phyloP scores from a whole-genome alignment of 2,113 vertebrate species.

The Bufo gargarizans region DNA sequence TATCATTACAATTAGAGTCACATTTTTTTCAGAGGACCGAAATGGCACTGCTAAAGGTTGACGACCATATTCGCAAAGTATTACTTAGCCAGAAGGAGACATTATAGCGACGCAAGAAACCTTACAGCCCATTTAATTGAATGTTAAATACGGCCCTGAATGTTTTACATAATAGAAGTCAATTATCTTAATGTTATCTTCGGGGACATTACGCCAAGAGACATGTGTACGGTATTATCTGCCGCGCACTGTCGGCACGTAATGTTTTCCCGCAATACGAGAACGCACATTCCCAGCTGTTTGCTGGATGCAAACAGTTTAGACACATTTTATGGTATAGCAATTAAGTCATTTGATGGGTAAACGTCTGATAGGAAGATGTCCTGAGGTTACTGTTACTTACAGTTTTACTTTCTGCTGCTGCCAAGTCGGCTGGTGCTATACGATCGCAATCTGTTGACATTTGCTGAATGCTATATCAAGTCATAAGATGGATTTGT shows the following conservation, averaged over 20 bases:
- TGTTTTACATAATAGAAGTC: conserved; percentile 49
- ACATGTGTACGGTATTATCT: conserved; percentile 37
- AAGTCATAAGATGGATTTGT: conserved; percentile 3
- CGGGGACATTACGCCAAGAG: conserved; percentile 13
- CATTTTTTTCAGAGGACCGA: conserved; percentile 3
- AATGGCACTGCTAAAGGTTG: conserved; percentile 35
- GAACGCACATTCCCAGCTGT: conserved; percentile 38
- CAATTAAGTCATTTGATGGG: conserved; percentile 50
- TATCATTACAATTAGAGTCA: neutral
- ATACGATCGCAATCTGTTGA: conserved; percentile 37
- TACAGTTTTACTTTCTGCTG: conserved; percentile 41
- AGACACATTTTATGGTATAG: conserved; percentile 34
- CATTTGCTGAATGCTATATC: conserved; percentile 40
- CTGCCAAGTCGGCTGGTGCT: conserved; percentile 10
- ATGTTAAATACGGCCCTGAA: conserved; percentile 39
- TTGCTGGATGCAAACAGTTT: conserved; percentile 26
- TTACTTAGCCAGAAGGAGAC: neutral
- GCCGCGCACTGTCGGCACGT: neutral
- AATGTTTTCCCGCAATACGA: conserved; percentile 22
- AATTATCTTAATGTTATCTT: conserved; percentile 53
- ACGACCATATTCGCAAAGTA: conserved; percentile 19
- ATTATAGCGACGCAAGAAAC: conserved; percentile 12
- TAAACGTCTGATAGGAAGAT: conserved; percentile 48
- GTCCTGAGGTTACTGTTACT: conserved; percentile 55
- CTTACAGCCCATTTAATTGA: conserved; percentile 43